Evolutionary conservation across 2,888 invertebrate species (phyloP), one percentile per base, ranked within the genome.

Genomic region (Drosophila mercatorum): DNA sequence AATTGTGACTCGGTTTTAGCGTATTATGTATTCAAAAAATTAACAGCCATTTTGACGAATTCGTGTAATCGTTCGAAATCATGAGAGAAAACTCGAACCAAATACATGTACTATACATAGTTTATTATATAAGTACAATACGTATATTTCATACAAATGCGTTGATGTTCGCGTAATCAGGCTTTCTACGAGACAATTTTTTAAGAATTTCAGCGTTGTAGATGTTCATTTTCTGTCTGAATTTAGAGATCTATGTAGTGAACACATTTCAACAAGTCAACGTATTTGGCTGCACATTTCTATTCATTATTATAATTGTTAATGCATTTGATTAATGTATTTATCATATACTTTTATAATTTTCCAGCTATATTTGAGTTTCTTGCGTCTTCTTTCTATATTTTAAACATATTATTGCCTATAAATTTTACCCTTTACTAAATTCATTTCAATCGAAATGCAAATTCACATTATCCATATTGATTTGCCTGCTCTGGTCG

Each of bases 1-100:
- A 57, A 61, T 60, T 67, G 41, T 73, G 67, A 77, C 66, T 74
- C 65, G 72, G 68, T 59, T 71, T 76, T 71, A 72, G 82, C 75
- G 95, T 91, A 97, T 97, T 97, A 93, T 93, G 58, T 94, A 90
- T 88, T 92, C 91, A 91, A 89, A 91, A 91, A 89, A 91, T 92
- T 92, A 92, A 92, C 92, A 92, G 92, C 92, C 92, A 90, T 92
- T 92, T 92, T 92, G 92, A 92, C 92, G 92, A 92, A 91, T 91
- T 84, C 72, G 80, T 88, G 80, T 88, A 91, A 91, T 89, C 80
- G 76, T 89, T 82, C 65, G 81, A 86, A 86, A 88, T 75, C 46
- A 88, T 80, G 83, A 68, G 53, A 72, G 72, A 83, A 73, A 82
- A 84, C 57, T 66, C 31, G 7, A 88, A 86, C 69, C 61, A 79